These are phyloP conservation scores for Pelodytes ibericus DNA, from an alignment of 2,797 vertebrate species.

Conservation along the genomic window DNA sequence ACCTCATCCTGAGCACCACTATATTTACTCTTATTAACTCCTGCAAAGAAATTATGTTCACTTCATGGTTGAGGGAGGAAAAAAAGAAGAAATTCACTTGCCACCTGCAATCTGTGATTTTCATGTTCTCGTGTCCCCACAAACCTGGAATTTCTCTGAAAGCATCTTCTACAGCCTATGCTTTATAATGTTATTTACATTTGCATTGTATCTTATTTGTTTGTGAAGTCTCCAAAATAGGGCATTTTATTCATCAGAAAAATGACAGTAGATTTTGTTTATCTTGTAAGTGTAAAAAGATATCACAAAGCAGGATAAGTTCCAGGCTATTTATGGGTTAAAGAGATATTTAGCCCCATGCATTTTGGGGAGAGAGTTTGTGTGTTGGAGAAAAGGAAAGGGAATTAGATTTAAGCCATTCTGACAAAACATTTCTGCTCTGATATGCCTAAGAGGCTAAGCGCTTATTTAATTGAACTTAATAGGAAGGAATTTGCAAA, in stretches of 20 bases:
- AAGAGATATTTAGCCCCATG: not conserved
- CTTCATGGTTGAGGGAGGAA: too few species aligned
- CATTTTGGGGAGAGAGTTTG: not conserved
- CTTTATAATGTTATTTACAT: too few species aligned
- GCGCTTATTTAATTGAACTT: slow-evolving; percentile 62
- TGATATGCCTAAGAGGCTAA: slow-evolving; percentile 57
- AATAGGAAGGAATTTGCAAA: slow-evolving; percentile 59
- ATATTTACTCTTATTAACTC: not conserved
- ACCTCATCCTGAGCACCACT: not conserved
- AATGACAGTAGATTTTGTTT: too few species aligned
- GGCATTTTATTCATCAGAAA: too few species aligned
- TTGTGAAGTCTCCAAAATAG: too few species aligned
- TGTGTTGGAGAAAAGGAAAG: slow-evolving; percentile 33
- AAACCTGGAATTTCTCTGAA: not conserved
- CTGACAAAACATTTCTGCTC: slow-evolving; percentile 59
- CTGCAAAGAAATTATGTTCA: not conserved
- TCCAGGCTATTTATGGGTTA: not conserved
- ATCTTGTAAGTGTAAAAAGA: not conserved
- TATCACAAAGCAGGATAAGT: not conserved
- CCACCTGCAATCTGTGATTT: not conserved
- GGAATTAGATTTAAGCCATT: slow-evolving; percentile 60
- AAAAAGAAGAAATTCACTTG: not conserved
- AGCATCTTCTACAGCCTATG: too few species aligned
- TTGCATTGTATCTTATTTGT: too few species aligned
- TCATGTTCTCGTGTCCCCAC: not conserved